Evolutionary conservation across 1,140 invertebrate genomes (phyloP).

Genomic region (Paramacrobiotus metropolitanus): DNA sequence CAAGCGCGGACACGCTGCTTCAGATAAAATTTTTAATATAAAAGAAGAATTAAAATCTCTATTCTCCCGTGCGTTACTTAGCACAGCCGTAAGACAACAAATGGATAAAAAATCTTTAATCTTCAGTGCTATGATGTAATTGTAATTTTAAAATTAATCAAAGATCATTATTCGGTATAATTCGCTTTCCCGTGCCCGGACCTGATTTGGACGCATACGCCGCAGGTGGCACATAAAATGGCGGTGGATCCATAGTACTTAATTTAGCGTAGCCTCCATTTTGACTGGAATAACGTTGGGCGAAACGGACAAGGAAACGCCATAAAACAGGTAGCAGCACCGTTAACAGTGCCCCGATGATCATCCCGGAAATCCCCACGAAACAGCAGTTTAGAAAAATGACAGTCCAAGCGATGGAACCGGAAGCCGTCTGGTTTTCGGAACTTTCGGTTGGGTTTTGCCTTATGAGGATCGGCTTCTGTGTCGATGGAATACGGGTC

Average conservation of each 20-base stretch:
- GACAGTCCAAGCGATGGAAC: neutral
- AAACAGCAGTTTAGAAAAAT: conserved; percentile 3
- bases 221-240: neutral
- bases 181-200: neutral
- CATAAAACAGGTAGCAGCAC: neutral
- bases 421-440: no score
- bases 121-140: no score
- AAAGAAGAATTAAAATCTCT: no score
- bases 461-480: no score
- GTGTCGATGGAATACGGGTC: no score
- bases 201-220: neutral
- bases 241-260: neutral
- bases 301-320: neutral
- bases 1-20: no score
- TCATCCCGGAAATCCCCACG: neutral
- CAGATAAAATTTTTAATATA: no score
- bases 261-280: neutral
- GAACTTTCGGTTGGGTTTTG: no score
- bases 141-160: no score
- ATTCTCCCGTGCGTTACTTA: no score
- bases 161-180: neutral
- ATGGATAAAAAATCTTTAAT: no score
- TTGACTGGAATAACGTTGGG: neutral
- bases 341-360: neutral
- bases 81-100: no score